These are phyloP conservation scores for Allophyes oxyacanthae DNA, from an alignment of 2,888 invertebrate species.

Conservation along the genomic window DNA sequence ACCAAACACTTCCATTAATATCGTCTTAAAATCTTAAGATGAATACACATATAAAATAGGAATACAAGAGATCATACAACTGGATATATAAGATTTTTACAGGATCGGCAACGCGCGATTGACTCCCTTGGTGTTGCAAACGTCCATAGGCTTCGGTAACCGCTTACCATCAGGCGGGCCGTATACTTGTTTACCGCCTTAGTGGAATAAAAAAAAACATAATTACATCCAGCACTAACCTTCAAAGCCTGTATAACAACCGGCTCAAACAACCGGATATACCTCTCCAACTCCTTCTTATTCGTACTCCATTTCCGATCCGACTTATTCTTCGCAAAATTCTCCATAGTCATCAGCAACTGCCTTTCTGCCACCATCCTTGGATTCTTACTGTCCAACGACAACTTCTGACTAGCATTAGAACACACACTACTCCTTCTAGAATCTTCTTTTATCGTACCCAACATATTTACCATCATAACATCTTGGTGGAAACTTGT, in stretches of 20 bases:
- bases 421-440: conserved; percentile 75
- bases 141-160: too few relatives aligned
- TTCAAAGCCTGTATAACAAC: conserved; percentile 97
- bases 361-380: conserved; percentile 77
- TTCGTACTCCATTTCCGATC: conserved; percentile 86
- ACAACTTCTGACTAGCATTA: conserved; percentile 75
- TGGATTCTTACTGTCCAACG: conserved; percentile 73
- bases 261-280: conserved; percentile 98
- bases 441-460: conserved; percentile 59
- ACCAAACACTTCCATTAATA: too few relatives aligned
- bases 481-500: conserved; percentile 74
- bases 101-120: too few relatives aligned
- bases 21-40: too few relatives aligned
- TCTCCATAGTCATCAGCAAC: conserved; percentile 80
- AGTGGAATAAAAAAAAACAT: too few relatives aligned
- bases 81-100: too few relatives aligned
- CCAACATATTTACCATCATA: conserved; percentile 70
- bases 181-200: too few relatives aligned
- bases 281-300: conserved; percentile 90
- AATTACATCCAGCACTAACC: conserved; percentile 77
- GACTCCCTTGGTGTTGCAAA: too few relatives aligned
- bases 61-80: too few relatives aligned
- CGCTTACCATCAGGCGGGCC: too few relatives aligned
- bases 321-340: conserved; percentile 81
- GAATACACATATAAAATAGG: too few relatives aligned